Percentiles rank a stretch among this genome's conserved stretches.
Evolutionary conservation across 53 echinoderm and acorn worm species (phyloP).

Genomic region (Holothuria scabra): DNA sequence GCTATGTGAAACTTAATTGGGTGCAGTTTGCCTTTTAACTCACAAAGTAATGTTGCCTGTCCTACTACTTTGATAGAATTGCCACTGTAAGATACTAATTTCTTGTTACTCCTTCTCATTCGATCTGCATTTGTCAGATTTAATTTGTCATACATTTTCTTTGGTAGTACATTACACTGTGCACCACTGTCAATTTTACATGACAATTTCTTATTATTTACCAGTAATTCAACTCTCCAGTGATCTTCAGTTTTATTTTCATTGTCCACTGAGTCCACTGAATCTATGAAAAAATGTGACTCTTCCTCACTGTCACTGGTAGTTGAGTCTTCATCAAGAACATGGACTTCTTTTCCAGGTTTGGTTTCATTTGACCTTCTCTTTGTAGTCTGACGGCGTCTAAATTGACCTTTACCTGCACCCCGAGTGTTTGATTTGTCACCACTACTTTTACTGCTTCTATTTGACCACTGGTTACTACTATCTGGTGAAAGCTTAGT

Average conservation of each 20-base stretch:
- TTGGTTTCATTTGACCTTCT: neutral
- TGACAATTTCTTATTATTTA: neutral
- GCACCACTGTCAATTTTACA: constrained; percentile 30
- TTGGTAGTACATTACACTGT: constrained; percentile 23
- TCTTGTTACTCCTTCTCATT: constrained; percentile 35
- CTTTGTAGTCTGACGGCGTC: neutral
- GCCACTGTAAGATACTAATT: constrained; percentile 17
- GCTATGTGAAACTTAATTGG: constrained; percentile 20
- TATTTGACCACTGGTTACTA: neutral
- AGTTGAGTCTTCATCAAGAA: neutral
- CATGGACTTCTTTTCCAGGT: neutral
- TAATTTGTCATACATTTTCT: neutral
- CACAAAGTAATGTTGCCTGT: constrained; percentile 19
- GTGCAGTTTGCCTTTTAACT: neutral
- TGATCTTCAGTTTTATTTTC: too few species aligned
- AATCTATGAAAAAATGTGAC: neutral
- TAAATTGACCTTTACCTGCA: neutral
- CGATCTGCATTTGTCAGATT: too few species aligned
- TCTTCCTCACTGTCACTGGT: neutral
- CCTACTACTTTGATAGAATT: neutral
- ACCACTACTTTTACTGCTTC: neutral
- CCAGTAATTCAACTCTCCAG: too few species aligned
- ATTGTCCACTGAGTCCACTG: too few species aligned
- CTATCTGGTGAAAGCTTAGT: constrained; percentile 1
- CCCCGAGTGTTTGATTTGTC: neutral